Conservation (phyloP, 2,113 vertebrate species). For the Ginglymostoma cirratum region DNA sequence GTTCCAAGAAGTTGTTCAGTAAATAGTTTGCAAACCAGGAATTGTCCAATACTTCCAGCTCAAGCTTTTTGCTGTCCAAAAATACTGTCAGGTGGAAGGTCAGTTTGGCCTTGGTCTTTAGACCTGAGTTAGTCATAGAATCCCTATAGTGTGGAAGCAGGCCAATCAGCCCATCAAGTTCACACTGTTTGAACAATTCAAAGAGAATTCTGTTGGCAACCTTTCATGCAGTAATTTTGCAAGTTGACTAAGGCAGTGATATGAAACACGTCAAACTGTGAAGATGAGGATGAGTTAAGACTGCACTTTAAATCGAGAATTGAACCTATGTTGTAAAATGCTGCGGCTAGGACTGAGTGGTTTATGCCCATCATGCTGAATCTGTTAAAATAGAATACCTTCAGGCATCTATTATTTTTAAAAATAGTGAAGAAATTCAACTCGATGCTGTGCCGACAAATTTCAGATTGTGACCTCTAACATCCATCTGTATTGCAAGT, state of each 20-base stretch:
- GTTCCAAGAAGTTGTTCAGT: too few relatives aligned
- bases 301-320: not conserved
- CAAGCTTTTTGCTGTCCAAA: too few relatives aligned
- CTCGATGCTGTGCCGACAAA: not conserved
- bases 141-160: too few relatives aligned
- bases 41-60: too few relatives aligned
- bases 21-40: too few relatives aligned
- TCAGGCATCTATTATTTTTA: not conserved
- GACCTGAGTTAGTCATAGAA: too few relatives aligned
- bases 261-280: not conserved
- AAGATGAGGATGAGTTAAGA: not conserved
- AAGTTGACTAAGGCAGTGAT: not conserved
- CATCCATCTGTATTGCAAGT: not conserved
- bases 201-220: not conserved
- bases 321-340: not conserved
- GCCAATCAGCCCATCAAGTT: too few relatives aligned
- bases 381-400: not conserved
- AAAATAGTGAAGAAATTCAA: not conserved
- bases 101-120: too few relatives aligned
- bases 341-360: not conserved
- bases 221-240: not conserved
- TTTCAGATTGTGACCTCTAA: not conserved
- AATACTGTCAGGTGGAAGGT: too few relatives aligned
- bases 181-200: too few relatives aligned
- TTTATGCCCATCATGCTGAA: not conserved